Base-by-base conservation (phyloP, 92 coral and sea anemone species). In the Anthopleura xanthogrammica region DNA sequence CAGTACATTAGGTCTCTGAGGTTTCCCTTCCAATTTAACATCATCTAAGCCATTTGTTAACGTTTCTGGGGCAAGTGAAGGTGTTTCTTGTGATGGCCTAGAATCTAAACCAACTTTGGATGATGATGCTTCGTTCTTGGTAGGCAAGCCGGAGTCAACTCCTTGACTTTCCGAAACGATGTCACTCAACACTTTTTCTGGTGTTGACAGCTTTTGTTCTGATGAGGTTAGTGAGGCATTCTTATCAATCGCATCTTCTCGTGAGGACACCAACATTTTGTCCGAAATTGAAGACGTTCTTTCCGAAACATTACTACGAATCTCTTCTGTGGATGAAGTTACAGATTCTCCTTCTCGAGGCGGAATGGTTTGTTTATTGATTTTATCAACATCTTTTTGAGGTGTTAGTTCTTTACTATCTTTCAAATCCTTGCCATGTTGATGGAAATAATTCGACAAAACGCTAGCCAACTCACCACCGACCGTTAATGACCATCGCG, bases 381-480 rank as follows among this genome's bases (percentile, higher is more conserved):
- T 12, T 12, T 29, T 36, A n/a, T 68, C 74, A 29, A 68, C 4
- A 24, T 62, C 29, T 19, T 62, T 62, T 19, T n/a, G 70, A 17
- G 74, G 74, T 11, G 2, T 68, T 68, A 16, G 11, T 24, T 24
- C 42, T 4, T 68, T 85, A 58, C 82, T 87, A 83, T 71, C 79
- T 68, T 68, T 68, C 5, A 68, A 3, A 29, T 7, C 29, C 74
- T 12, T 68, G 1, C 29, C 74, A 23, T 36, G 74, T 13, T 68
- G 74, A 29, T 36, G 16, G 17, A 36, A 68, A 36, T 68, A 68
- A 68, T 71, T 77, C 16, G 56, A 79, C 60, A 90, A 23, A 42
- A 65, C 91, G 71, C 76, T 77, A 8, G 93, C 91, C 42, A 87
- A 72, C 60, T 90, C 89, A 68, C 89, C 91, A 48, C 85, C 78